These are phyloP conservation scores for Halichoerus grypus DNA, from an alignment of 2,113 vertebrate genomes.

Conservation along the genomic window DNA sequence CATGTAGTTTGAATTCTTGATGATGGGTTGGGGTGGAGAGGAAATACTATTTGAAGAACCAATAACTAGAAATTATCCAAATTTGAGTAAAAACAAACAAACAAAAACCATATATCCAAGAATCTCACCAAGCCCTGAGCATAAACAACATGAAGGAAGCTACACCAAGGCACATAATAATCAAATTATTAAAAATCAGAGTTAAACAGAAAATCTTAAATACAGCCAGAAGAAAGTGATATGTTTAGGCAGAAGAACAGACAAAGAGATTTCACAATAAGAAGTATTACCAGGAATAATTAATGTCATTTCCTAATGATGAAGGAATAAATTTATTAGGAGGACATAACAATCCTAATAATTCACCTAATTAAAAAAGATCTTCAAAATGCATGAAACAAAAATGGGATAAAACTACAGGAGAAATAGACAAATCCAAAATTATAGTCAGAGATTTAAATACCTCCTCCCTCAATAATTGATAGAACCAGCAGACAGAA, in stretches of 20 bases:
- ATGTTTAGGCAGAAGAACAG: background rate
- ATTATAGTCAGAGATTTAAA: background rate
- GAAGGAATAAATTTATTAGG: background rate
- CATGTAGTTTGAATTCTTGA: background rate
- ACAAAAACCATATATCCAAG: background rate
- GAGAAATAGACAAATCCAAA: background rate
- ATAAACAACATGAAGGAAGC: background rate
- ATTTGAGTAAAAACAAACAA: background rate
- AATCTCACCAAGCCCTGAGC: background rate
- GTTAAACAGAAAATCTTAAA: background rate
- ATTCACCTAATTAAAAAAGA: background rate
- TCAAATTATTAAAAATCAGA: background rate
- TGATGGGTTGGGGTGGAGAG: background rate
- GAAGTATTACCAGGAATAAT: background rate
- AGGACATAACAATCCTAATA: background rate
- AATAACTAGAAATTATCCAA: background rate
- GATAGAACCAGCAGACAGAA: background rate
- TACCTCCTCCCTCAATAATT: background rate
- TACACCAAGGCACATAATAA: background rate
- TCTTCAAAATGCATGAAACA: background rate
- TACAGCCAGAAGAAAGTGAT: background rate
- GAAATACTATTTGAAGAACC: background rate
- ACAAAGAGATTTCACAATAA: background rate
- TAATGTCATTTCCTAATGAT: background rate
- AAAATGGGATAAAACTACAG: background rate